Evolutionary conservation across 2,888 invertebrate species (phyloP), one percentile per base, ranked within the genome.

Genomic region (Drosophila mimetica): DNA sequence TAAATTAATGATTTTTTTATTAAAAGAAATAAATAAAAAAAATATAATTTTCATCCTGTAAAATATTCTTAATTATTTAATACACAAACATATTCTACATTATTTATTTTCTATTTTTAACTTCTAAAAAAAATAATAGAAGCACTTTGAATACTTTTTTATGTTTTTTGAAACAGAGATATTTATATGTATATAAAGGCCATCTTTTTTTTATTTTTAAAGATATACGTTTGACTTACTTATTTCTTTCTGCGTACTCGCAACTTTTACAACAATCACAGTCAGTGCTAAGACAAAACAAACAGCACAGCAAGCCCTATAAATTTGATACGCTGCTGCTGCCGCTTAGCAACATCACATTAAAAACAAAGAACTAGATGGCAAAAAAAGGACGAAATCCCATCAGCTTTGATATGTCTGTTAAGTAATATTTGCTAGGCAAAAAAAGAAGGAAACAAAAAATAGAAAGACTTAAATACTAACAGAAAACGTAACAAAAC

Each of bases 281-380:
- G 86, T 71, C 76, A 70, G 76, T 74, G 78, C 65, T 64, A 69
- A 83, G 77, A 80, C 69, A 84, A 84, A 80, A 75, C 83, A 79
- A 64, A 79, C 63, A 77, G 41, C 51, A 39, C 41, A 66, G 70
- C 61, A 81, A 63, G 71, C 65, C 75, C 76, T 82, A 77, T 73
- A 81, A 81, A 82, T 79, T 77, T 81, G 44, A 64, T 54, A 46
- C 52, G 50, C 47, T 39, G n/a, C 37, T 53, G 78, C 53, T 74
- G 78, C 63, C 78, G 79, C 81, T 81, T 79, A 79, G 81, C 79
- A 80, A 80, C 79, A 63, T 71, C 69, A 71, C 78, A 78, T 79
- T 75, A 75, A 72, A 58, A 58, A 34, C 20, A 46, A 71, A 73
- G 73, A 77, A 55, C 73, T 67, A 57, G 64, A 69, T 46, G 50